Conservation (phyloP, 2,888 invertebrate species). For the Drosophila limbata region DNA sequence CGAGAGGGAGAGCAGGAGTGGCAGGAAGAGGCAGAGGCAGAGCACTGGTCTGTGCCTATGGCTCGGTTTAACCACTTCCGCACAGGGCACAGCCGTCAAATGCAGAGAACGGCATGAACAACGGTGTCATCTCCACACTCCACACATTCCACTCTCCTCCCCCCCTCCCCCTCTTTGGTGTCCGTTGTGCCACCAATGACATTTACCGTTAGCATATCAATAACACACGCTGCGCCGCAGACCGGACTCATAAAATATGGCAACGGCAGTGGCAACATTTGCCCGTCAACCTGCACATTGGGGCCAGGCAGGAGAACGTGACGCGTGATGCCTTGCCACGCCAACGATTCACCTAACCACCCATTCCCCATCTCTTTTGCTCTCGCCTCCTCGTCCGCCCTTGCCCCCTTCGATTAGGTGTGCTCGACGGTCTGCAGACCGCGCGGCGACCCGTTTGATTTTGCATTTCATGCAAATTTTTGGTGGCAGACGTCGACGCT, state of each 20-base stretch:
- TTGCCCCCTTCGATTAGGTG: slow-evolving; percentile 25
- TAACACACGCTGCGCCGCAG: slow-evolving; percentile 72
- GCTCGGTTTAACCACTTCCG: slow-evolving; percentile 72
- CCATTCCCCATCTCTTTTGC: neutral
- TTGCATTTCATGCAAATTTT: slow-evolving; percentile 79
- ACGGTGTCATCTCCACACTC: neutral
- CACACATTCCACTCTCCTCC: too few relatives aligned
- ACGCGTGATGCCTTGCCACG: slow-evolving; percentile 53
- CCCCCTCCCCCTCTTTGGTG: neutral
- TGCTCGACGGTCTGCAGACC: slow-evolving; percentile 15
- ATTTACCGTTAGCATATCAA: slow-evolving; percentile 81
- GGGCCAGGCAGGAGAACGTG: slow-evolving; percentile 31
- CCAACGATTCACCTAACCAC: slow-evolving; percentile 6
- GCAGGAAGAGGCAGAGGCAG: neutral
- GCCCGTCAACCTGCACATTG: slow-evolving; percentile 57
- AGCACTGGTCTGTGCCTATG: slow-evolving; percentile 20
- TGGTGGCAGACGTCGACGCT: slow-evolving; percentile 59
- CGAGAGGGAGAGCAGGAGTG: neutral
- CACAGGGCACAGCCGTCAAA: slow-evolving; percentile 65
- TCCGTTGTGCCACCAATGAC: slow-evolving; percentile 40
- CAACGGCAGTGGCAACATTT: slow-evolving; percentile 69
- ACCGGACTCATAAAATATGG: slow-evolving; percentile 77
- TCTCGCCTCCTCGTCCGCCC: neutral
- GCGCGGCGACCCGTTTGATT: slow-evolving; percentile 63
- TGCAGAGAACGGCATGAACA: slow-evolving; percentile 46